Percentiles rank a stretch among this genome's conserved stretches.
Conservation (phyloP, 2,113 vertebrate species). For the Podarcis muralis region DNA sequence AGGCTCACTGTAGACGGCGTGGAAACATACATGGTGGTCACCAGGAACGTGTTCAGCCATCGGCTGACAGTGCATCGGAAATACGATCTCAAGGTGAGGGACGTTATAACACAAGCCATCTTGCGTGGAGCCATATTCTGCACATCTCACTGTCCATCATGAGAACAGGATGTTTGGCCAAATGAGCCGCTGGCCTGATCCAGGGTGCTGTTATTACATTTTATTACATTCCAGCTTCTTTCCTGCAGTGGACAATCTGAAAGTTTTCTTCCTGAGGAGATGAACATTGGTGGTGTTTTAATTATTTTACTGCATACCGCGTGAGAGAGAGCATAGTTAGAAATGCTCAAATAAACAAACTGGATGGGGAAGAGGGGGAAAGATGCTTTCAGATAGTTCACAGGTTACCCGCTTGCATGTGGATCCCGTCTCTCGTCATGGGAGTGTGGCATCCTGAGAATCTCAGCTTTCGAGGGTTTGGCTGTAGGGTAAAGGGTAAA, state of each 20-base stretch:
- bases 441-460: neutral
- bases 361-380: neutral
- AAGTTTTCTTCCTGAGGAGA: neutral
- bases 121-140: neutral
- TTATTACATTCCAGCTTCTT: neutral
- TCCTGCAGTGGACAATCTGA: neutral
- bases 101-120: too few relatives aligned
- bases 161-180: neutral
- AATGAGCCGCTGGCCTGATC: neutral
- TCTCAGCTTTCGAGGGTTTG: neutral
- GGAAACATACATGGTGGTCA: constrained; percentile 98
- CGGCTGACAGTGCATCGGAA: constrained; percentile 94
- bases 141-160: neutral
- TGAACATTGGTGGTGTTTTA: too few relatives aligned
- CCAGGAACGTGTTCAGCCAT: constrained; percentile 95
- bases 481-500: neutral
- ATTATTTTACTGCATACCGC: too few relatives aligned
- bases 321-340: neutral
- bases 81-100: constrained; percentile 92
- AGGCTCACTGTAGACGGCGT: constrained; percentile 93
- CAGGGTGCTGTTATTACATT: too few relatives aligned
- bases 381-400: too few relatives aligned
- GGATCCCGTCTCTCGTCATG: neutral
- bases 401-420: neutral
- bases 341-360: too few relatives aligned